Percentiles rank a stretch among this genome's conserved stretches.
phyloP scores from a whole-genome alignment of 1,140 invertebrate genomes.

The Rhynchophorus ferrugineus region DNA sequence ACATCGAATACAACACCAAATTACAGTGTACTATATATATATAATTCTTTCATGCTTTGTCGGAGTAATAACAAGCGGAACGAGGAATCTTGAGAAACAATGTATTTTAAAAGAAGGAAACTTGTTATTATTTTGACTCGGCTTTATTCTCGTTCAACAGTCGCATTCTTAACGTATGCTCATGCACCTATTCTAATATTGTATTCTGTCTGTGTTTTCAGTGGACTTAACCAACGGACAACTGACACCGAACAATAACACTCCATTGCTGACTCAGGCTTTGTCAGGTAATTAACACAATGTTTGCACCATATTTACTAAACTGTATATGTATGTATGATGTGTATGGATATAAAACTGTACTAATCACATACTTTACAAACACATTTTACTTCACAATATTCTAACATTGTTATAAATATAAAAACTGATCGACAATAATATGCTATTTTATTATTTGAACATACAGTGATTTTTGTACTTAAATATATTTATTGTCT shows the following conservation, averaged over 20 bases:
- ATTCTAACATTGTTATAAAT: no score
- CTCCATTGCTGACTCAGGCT: conserved; percentile 85
- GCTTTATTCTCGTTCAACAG: neutral
- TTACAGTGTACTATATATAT: no score
- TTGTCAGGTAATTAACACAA: conserved; percentile 70
- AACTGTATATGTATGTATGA: neutral
- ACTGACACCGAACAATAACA: conserved; percentile 89
- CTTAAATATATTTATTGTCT: no score
- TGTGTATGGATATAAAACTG: no score
- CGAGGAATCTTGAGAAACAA: neutral
- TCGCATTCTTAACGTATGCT: conserved; percentile 8
- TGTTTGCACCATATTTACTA: conserved; percentile 9
- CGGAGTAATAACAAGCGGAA: no score
- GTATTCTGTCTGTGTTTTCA: conserved; percentile 61
- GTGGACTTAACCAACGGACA: conserved; percentile 91
- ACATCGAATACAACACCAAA: neutral
- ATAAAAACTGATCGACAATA: no score
- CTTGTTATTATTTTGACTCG: neutral
- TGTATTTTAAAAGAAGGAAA: neutral
- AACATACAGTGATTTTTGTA: no score
- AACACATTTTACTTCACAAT: no score
- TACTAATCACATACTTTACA: no score
- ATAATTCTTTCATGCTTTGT: neutral
- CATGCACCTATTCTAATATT: conserved; percentile 26
- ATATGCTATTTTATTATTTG: no score